A percentile compares a stretch with the other conserved stretches of the same genome.
Conservation (phyloP, 2,113 vertebrate genomes). For the Psettodes erumei region DNA sequence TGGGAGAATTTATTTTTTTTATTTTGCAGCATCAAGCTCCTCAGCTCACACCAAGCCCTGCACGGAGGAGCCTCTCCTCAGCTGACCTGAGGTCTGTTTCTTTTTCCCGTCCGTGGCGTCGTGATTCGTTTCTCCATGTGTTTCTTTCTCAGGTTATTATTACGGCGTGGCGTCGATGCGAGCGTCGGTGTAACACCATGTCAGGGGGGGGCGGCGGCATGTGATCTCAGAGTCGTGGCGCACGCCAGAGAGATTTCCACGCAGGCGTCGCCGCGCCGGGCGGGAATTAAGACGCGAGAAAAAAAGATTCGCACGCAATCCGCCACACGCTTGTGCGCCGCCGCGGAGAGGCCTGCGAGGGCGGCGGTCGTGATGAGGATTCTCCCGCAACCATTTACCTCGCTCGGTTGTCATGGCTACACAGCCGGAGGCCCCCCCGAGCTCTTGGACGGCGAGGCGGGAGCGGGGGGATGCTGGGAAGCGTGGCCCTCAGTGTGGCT, state of each 20-base stretch:
- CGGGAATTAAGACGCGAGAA: neutral
- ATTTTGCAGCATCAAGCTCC: neutral
- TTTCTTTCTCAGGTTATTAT: too few relatives aligned
- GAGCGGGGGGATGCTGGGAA: slow-evolving; percentile 70
- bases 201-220: too few relatives aligned
- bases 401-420: slow-evolving; percentile 84
- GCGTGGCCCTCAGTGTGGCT: slow-evolving; percentile 60
- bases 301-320: slow-evolving; percentile 28
- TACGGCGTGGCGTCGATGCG: too few relatives aligned
- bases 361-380: slow-evolving; percentile 77
- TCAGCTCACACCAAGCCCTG: neutral
- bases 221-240: too few relatives aligned
- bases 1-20: slow-evolving; percentile 49
- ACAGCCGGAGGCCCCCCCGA: slow-evolving; percentile 80
- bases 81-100: slow-evolving; percentile 7
- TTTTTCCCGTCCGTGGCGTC: slow-evolving; percentile 3
- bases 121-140: slow-evolving; percentile 14
- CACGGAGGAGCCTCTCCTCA: neutral
- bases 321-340: slow-evolving; percentile 28
- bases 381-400: slow-evolving; percentile 83
- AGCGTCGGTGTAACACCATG: too few relatives aligned
- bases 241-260: slow-evolving; percentile 39
- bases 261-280: slow-evolving; percentile 11
- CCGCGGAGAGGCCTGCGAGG: slow-evolving; percentile 57
- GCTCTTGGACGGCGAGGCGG: slow-evolving; percentile 77